Evolutionary conservation across 2,797 vertebrate genomes (phyloP).

Genomic region (Anas bahamensis): DNA sequence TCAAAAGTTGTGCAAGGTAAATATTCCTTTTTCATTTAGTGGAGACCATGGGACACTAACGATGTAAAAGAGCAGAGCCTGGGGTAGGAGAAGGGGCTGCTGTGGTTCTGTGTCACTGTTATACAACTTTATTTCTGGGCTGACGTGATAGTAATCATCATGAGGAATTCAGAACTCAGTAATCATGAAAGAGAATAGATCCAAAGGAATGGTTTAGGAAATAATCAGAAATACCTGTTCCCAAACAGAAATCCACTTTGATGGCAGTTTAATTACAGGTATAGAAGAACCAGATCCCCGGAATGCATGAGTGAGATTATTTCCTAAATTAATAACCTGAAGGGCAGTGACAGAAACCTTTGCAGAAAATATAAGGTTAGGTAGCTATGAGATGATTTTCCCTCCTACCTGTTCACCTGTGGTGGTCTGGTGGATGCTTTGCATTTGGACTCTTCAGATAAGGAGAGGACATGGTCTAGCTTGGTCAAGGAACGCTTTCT

Average conservation of each 20-base stretch:
- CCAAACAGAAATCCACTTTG: neutral
- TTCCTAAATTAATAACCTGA: neutral
- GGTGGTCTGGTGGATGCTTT: neutral
- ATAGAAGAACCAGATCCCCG: neutral
- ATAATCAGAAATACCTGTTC: neutral
- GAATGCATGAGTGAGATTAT: neutral
- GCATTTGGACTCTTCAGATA: neutral
- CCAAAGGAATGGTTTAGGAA: neutral
- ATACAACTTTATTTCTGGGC: neutral
- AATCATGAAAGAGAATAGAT: neutral
- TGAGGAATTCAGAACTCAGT: neutral
- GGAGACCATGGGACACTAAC: neutral
- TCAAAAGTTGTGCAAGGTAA: neutral
- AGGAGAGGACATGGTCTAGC: neutral
- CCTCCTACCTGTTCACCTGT: neutral
- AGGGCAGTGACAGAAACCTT: neutral
- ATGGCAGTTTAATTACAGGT: neutral
- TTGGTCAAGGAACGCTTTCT: neutral
- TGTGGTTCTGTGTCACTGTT: neutral
- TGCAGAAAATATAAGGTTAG: neutral
- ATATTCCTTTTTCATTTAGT: neutral
- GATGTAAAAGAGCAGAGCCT: neutral
- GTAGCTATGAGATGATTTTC: neutral
- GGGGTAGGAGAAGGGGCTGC: neutral
- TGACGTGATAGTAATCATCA: neutral